A percentile compares a stretch with the other conserved stretches of the same genome.
phyloP scores from a whole-genome alignment of 2,113 vertebrate genomes.

The Pelecanus crispus region DNA sequence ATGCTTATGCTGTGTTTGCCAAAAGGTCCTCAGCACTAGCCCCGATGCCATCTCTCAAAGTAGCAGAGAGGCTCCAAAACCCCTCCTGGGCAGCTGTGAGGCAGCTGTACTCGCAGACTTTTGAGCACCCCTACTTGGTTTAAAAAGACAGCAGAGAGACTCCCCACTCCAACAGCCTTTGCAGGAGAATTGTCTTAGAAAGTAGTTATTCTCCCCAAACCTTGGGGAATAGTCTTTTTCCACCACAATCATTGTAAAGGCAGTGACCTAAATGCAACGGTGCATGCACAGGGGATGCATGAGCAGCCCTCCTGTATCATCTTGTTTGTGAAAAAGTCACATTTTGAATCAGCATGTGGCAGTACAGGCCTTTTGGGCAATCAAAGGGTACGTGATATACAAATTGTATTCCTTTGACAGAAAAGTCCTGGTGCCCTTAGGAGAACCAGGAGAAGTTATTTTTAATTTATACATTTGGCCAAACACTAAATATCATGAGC shows the following conservation, averaged over 20 bases:
- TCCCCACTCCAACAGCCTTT: not conserved
- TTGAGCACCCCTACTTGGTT: not conserved
- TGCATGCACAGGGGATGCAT: not conserved
- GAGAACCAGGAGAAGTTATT: not conserved
- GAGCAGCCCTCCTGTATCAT: not conserved
- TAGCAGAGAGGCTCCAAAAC: not conserved
- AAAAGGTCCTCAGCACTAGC: not conserved
- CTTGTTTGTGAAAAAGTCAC: not conserved
- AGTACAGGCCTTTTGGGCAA: not conserved
- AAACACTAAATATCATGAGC: not conserved
- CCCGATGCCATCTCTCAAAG: rapidly evolving
- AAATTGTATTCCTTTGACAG: not conserved
- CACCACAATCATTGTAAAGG: not conserved
- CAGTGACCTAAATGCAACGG: not conserved
- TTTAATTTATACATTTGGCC: not conserved
- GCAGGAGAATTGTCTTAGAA: not conserved
- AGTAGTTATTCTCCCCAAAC: not conserved
- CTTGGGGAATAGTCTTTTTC: not conserved
- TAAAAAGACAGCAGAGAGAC: not conserved
- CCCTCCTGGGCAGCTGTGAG: not conserved
- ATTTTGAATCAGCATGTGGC: not conserved
- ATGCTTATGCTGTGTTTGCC: not conserved
- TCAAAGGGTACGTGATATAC: not conserved
- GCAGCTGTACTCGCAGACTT: not conserved
- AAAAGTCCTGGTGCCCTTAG: not conserved